These are phyloP conservation scores for Lasioglossum lativentre DNA, from an alignment of 2,888 invertebrate species.

Conservation along the genomic window DNA sequence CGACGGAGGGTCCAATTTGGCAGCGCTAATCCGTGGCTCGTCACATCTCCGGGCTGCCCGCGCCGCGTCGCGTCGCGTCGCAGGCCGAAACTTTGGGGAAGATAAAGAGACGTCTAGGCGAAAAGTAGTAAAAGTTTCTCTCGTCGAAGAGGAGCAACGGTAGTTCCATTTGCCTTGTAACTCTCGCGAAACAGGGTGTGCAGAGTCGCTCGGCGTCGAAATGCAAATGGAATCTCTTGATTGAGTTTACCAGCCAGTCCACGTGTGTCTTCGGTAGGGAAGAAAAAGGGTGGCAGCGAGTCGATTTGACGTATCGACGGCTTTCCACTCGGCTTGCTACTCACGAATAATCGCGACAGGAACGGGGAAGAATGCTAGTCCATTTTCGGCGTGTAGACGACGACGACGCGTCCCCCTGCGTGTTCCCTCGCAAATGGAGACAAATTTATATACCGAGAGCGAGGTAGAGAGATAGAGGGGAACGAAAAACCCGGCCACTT, in stretches of 20 bases:
- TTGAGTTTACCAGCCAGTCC: slow-evolving; percentile 66
- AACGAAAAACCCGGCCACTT: slow-evolving; percentile 34
- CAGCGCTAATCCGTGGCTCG: not conserved
- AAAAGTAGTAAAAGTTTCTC: slow-evolving; percentile 31
- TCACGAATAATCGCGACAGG: slow-evolving; percentile 63
- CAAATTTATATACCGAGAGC: slow-evolving; percentile 46
- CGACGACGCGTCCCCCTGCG: slow-evolving; percentile 20
- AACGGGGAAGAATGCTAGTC: slow-evolving; percentile 53
- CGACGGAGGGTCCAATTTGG: not conserved
- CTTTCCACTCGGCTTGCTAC: slow-evolving; percentile 60
- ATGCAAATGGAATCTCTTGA: slow-evolving; percentile 73
- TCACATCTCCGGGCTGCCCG: not conserved
- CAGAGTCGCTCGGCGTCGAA: slow-evolving; percentile 46
- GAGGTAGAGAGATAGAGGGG: not conserved
- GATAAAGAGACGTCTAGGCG: not conserved
- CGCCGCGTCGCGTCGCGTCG: not conserved
- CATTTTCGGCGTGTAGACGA: slow-evolving; percentile 36
- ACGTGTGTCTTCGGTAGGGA: slow-evolving; percentile 29
- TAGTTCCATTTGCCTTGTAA: slow-evolving; percentile 20
- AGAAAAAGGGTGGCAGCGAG: slow-evolving; percentile 54
- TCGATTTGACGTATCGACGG: slow-evolving; percentile 72
- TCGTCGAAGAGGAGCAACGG: not conserved
- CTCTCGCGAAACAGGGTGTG: slow-evolving; percentile 39
- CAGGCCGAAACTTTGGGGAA: not conserved
- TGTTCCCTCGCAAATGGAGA: slow-evolving; percentile 55